Base-by-base conservation (phyloP, 2,888 invertebrate genomes). In the Xanthorhoe designata region DNA sequence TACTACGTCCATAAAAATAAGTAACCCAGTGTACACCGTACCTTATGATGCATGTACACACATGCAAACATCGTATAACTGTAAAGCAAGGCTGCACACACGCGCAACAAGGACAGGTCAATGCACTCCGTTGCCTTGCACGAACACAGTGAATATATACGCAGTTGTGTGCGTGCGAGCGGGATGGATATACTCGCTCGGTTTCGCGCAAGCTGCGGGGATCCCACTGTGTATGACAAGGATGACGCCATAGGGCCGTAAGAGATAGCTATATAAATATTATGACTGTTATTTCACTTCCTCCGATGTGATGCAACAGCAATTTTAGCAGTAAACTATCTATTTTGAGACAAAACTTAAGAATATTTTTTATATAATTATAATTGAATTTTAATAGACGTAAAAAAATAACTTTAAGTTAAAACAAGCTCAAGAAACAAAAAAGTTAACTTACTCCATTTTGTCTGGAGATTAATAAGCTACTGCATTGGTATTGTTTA, bases 51-150 rank as follows among this genome's bases (percentile, higher is more conserved):
- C 91, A 92, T 87, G 83, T 77, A 73, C 87, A 89, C 80, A 88
- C 85, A 88, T 80, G 82, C 73, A 85, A 71, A 81, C 76, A 72
- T 71, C 78, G 82, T 88, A 86, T 89, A 91, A 91, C 91, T 88
- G 90, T 90, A 91, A 87, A 90, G 91, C 92, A 93, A 93, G 92
- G 92, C 91, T 92, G 89, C 92, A 92, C 93, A 93, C 93, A 86
- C 77, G 69, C 80, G 67, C 79, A 93, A 87, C 93, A 93, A 93
- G 93, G 93, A 93, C 93, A 93, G 93, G 92, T 93, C 93, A 92
- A 91, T 88, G 92, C 88, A 90, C 93, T 91, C 88, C 73, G 89
- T 92, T 92, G 92, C 93, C 93, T 93, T 93, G 92, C 89, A 85
- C 84, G 87, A 90, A 81, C 79, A 86, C 80, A 82, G 82, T 76